Base-by-base conservation (phyloP, 2,888 invertebrate species). In the Hecatera dysodea region DNA sequence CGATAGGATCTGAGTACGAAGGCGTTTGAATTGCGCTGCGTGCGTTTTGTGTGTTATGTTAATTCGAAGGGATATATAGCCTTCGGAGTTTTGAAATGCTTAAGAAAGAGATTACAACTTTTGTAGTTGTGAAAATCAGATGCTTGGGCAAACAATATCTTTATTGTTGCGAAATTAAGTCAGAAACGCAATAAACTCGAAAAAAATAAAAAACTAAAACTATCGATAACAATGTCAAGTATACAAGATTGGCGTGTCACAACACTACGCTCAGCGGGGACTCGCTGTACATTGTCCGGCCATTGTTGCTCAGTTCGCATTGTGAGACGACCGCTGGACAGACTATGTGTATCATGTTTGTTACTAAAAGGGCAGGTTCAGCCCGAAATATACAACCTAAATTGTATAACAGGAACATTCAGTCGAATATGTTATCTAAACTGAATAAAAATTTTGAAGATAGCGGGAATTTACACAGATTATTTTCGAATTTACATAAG, bases 301-400 rank as follows among this genome's bases (percentile, higher is more conserved):
- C 87, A 90, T 93, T 93, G 93, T 93, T 91, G 90, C 84, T 89
- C 89, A 88, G 88, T 90, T 87, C 87, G 87, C 90, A 89, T 91
- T 91, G 92, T 92, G 87, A 87, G 87, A 88, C 86, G 86, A 29
- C 56, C 71, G 63, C 73, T 81, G 67, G 67, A 66, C 68, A 71
- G 72, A 71, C 55, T 66, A 52, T 72, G 63, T 68, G 72, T 78
- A 69, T 81, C 81, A 70, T 60, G 72, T 72, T 82, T 61, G 62
- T 62, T 46, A 55, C 74, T 74, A 57, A 77, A 80, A 71, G 68
- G 61, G 55, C 72, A 75, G 71, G 60, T 75, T 75, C 33, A 63
- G 15, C 36, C 33, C 63, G 29, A 78, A 78, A 80, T 80, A 76
- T 76, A 42, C 50, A 62, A 8, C 12, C 39, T 11, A 48, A 67